phyloP scores from a whole-genome alignment of 2,888 invertebrate species.

The Pycnomerus fuliginosus region DNA sequence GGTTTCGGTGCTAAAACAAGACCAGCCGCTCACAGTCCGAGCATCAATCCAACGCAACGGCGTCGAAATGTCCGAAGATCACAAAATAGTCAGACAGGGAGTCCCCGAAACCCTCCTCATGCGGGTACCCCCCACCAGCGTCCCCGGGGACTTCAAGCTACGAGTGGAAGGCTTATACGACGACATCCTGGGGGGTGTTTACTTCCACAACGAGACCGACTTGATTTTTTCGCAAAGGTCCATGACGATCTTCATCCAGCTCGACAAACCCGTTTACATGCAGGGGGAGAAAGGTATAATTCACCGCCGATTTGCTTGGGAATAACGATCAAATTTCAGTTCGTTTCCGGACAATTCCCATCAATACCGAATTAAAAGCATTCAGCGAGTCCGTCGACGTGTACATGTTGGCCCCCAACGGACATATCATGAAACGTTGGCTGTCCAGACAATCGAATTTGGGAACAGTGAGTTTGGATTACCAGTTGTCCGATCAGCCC shows the following conservation, averaged over 20 bases:
- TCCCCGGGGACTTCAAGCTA: constrained; percentile 79
- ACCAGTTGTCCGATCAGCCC: constrained; percentile 89
- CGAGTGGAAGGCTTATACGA: constrained; percentile 60
- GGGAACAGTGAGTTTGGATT: constrained; percentile 90
- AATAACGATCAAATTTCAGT: constrained; percentile 55
- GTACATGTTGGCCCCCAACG: constrained; percentile 85
- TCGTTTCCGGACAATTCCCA: constrained; percentile 87
- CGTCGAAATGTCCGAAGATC: constrained; percentile 83
- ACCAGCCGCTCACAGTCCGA: constrained; percentile 78
- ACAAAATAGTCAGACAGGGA: constrained; percentile 78
- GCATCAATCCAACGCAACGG: constrained; percentile 89
- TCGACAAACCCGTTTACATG: constrained; percentile 93
- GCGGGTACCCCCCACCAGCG: constrained; percentile 83
- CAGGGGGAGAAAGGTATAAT: constrained; percentile 78
- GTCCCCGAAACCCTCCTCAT: constrained; percentile 89
- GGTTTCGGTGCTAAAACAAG: constrained; percentile 78
- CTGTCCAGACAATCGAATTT: constrained; percentile 88
- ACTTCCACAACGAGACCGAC: constrained; percentile 85
- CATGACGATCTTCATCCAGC: constrained; percentile 93
- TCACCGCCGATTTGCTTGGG: constrained; percentile 13
- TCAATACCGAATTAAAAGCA: constrained; percentile 87
- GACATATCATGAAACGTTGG: constrained; percentile 89
- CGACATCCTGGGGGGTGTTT: constrained; percentile 78
- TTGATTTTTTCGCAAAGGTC: constrained; percentile 85
- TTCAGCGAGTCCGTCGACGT: constrained; percentile 90